Conservation (phyloP, 2,888 invertebrate genomes). For the Pseudoips prasinana region DNA sequence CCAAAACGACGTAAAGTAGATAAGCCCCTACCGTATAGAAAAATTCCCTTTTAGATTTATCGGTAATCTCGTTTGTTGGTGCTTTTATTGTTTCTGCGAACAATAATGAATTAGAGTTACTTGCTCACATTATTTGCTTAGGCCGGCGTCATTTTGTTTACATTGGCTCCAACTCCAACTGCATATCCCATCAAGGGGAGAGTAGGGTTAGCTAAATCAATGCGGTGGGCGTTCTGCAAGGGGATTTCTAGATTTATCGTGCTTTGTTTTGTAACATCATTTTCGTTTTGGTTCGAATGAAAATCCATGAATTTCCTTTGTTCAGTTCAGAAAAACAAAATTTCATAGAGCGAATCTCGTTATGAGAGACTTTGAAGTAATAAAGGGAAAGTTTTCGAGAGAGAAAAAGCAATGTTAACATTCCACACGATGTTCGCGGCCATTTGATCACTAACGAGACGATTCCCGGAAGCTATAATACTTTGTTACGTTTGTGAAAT, state of each 20-base stretch:
- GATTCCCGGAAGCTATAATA: conserved; percentile 68
- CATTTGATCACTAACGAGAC: conserved; percentile 70
- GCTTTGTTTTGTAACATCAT: conserved; percentile 48
- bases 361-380: conserved; percentile 61
- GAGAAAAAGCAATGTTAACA: conserved; percentile 59
- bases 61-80: conserved; percentile 68
- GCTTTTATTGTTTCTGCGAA: conserved; percentile 68
- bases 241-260: conserved; percentile 66
- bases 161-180: conserved; percentile 52
- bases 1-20: conserved; percentile 69
- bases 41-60: conserved; percentile 71
- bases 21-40: conserved; percentile 61
- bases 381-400: conserved; percentile 54
- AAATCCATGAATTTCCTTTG: conserved; percentile 40
- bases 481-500: conserved; percentile 60
- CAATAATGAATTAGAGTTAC: conserved; percentile 70
- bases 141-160: conserved; percentile 67
- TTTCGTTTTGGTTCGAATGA: conserved; percentile 33
- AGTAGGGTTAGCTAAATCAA: conserved; percentile 65
- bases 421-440: conserved; percentile 57
- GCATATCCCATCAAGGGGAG: conserved; percentile 58
- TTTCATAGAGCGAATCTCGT: conserved; percentile 47
- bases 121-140: conserved; percentile 63
- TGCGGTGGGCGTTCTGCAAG: conserved; percentile 61
- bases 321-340: conserved; percentile 39